Percentiles rank a stretch among this genome's conserved stretches.
Conservation (phyloP, 2,888 invertebrate species). For the Chrysopilus asiliformis region DNA sequence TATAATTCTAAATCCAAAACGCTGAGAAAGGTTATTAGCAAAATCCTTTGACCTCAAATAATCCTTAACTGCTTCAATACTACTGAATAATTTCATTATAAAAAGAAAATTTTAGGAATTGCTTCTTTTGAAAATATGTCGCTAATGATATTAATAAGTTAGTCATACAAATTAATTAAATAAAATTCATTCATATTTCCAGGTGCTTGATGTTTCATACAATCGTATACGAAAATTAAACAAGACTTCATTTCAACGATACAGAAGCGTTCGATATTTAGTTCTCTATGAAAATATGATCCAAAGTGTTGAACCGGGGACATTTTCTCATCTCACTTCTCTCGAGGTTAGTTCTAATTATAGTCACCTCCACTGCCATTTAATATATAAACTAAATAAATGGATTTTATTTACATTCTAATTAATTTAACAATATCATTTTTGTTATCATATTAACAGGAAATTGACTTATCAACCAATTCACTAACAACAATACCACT, state of each 20-base stretch:
- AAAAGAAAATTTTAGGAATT: too few relatives aligned
- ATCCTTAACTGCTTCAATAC: too few relatives aligned
- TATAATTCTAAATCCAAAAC: too few relatives aligned
- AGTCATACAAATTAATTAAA: neutral
- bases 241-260: slow-evolving; percentile 29
- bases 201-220: slow-evolving; percentile 33
- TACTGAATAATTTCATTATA: too few relatives aligned
- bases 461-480: slow-evolving; percentile 35
- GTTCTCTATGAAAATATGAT: slow-evolving; percentile 35
- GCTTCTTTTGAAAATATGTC: too few relatives aligned
- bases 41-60: too few relatives aligned
- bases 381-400: neutral
- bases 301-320: slow-evolving; percentile 32
- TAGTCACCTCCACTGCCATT: neutral
- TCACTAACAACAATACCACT: slow-evolving; percentile 30
- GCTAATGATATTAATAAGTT: too few relatives aligned
- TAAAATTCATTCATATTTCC: slow-evolving; percentile 14
- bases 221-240: slow-evolving; percentile 34
- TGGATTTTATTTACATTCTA: slow-evolving; percentile 9
- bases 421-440: slow-evolving; percentile 4
- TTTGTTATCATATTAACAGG: slow-evolving; percentile 21
- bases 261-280: slow-evolving; percentile 28
- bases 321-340: slow-evolving; percentile 28
- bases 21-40: too few relatives aligned
- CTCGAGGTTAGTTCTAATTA: slow-evolving; percentile 26